phyloP scores from a whole-genome alignment of 1,140 invertebrate genomes.

The Rhyzopertha dominica region DNA sequence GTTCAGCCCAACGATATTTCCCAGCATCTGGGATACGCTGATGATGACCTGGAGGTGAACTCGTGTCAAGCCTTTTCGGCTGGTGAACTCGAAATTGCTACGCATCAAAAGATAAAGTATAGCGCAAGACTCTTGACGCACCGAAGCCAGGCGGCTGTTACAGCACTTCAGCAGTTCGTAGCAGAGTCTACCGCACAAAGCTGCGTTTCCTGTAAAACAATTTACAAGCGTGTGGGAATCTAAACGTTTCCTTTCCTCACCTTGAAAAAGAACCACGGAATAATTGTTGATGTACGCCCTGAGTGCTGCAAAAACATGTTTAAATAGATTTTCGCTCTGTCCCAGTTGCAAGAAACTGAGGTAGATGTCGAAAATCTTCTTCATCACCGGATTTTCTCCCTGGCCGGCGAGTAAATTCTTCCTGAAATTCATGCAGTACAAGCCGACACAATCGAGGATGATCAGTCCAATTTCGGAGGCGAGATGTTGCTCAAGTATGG shows the following conservation, averaged over 20 bases:
- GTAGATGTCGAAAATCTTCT: conserved; percentile 75
- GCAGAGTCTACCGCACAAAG: conserved; percentile 79
- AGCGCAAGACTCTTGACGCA: conserved; percentile 84
- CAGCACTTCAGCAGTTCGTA: conserved; percentile 75
- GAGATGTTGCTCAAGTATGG: conserved; percentile 78
- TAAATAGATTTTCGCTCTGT: conserved; percentile 84
- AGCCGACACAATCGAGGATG: conserved; percentile 76
- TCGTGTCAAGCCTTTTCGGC: conserved; percentile 74
- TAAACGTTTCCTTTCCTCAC: conserved; percentile 45
- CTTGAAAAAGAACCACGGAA: conserved; percentile 74
- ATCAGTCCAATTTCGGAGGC: conserved; percentile 86
- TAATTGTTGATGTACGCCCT: conserved; percentile 90
- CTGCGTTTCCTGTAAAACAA: conserved; percentile 62
- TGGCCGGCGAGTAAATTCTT: conserved; percentile 59
- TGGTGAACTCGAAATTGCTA: conserved; percentile 86
- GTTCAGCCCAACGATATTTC: conserved; percentile 79
- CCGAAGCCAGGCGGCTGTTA: conserved; percentile 70
- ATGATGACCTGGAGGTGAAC: conserved; percentile 88
- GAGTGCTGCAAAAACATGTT: conserved; percentile 86
- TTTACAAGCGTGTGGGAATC: no score
- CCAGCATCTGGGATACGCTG: conserved; percentile 85
- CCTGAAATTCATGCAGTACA: conserved; percentile 76
- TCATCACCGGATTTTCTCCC: conserved; percentile 72
- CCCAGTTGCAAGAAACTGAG: conserved; percentile 81
- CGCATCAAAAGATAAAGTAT: conserved; percentile 88